phyloP scores from a whole-genome alignment of 2,113 vertebrate genomes.

The Gymnogyps californianus region DNA sequence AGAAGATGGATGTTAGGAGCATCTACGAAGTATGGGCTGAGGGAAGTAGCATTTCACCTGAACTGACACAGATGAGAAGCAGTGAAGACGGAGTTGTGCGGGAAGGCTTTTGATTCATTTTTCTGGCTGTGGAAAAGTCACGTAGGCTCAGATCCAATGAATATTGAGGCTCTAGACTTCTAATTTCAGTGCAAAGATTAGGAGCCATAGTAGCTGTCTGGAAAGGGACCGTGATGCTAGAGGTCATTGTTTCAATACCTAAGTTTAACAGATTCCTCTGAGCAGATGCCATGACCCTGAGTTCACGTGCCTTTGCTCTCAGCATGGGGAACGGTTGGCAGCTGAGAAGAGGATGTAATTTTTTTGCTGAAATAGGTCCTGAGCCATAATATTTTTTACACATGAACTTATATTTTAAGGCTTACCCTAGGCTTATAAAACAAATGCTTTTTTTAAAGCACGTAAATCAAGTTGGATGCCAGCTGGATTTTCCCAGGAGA shows the following conservation, averaged over 20 bases:
- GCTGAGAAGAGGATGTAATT: not conserved
- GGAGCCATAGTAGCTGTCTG: not conserved
- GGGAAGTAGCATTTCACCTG: not conserved
- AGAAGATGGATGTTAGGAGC: not conserved
- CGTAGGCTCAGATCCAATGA: not conserved
- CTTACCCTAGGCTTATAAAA: slow-evolving; percentile 16
- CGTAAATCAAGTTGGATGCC: slow-evolving; percentile 28
- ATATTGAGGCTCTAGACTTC: not conserved
- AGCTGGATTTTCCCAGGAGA: slow-evolving; percentile 13
- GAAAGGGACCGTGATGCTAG: not conserved
- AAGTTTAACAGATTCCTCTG: not conserved
- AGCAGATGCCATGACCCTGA: not conserved
- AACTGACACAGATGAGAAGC: not conserved
- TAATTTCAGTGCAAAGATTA: not conserved
- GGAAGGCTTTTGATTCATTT: not conserved
- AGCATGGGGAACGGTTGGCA: not conserved
- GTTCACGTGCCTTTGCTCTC: not conserved
- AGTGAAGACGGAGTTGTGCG: rapidly evolving
- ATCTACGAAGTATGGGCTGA: not conserved
- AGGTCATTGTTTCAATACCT: not conserved
- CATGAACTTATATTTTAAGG: slow-evolving; percentile 12
- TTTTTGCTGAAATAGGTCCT: not conserved
- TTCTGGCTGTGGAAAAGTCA: not conserved
- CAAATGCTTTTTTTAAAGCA: slow-evolving; percentile 1
- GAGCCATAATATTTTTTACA: slow-evolving; percentile 21